Evolutionary conservation across 2,888 invertebrate species (phyloP).

Genomic region (Nebria brevicollis): DNA sequence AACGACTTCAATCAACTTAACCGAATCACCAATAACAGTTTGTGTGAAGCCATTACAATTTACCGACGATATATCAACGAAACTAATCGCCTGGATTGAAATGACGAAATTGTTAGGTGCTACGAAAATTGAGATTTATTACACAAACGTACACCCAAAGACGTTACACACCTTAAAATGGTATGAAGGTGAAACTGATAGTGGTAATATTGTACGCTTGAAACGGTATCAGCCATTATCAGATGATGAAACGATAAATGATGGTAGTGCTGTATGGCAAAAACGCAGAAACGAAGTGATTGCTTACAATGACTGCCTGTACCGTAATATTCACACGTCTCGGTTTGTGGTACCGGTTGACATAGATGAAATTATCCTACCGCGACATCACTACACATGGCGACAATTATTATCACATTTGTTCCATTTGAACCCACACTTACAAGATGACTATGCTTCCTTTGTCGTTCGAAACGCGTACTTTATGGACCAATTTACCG

Average conservation of each 20-base stretch:
- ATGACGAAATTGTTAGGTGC: slow-evolving; percentile 75
- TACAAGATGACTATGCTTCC: slow-evolving; percentile 63
- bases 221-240: slow-evolving; percentile 21
- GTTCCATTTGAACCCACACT: slow-evolving; percentile 50
- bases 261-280: slow-evolving; percentile 68
- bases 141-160: slow-evolving; percentile 68
- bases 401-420: slow-evolving; percentile 67
- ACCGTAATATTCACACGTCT: slow-evolving; percentile 73
- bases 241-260: slow-evolving; percentile 33
- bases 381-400: slow-evolving; percentile 70
- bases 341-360: slow-evolving; percentile 76
- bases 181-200: slow-evolving; percentile 61
- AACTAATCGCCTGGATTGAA: slow-evolving; percentile 78
- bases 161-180: slow-evolving; percentile 67
- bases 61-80: slow-evolving; percentile 69
- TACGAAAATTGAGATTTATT: slow-evolving; percentile 72
- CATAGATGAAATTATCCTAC: slow-evolving; percentile 78
- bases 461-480: slow-evolving; percentile 75
- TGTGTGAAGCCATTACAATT: slow-evolving; percentile 80
- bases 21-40: slow-evolving; percentile 63
- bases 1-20: slow-evolving; percentile 30
- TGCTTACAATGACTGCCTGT: slow-evolving; percentile 82
- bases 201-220: slow-evolving; percentile 6
- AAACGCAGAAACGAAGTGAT: slow-evolving; percentile 77
- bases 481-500: slow-evolving; percentile 51